These are phyloP conservation scores for Anthonomus grandis DNA, from an alignment of 1,140 invertebrate species.

Conservation along the genomic window DNA sequence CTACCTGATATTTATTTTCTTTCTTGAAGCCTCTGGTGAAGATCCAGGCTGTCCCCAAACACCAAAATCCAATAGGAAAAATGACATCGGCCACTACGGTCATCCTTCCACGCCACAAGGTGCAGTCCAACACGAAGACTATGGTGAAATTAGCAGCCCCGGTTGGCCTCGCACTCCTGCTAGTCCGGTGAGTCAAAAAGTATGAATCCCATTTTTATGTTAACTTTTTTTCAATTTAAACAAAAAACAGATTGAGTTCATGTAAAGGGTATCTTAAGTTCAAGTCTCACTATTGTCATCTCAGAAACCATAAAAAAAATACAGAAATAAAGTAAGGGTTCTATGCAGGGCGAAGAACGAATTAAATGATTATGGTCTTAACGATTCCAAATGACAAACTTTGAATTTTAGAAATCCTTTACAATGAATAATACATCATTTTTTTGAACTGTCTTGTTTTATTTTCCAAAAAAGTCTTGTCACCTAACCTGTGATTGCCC, in stretches of 20 bases:
- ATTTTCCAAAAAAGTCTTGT: too few relatives aligned
- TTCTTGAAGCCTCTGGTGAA: conserved; percentile 72
- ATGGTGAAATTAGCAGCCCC: conserved; percentile 81
- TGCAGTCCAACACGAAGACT: conserved; percentile 82
- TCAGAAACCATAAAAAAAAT: too few relatives aligned
- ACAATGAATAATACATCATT: too few relatives aligned
- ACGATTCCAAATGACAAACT: too few relatives aligned
- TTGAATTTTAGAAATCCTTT: too few relatives aligned
- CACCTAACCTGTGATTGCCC: too few relatives aligned
- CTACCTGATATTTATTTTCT: conserved; percentile 2
- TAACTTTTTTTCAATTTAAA: too few relatives aligned
- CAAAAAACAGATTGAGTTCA: neutral
- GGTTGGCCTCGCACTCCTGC: conserved; percentile 85
- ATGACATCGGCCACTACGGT: conserved; percentile 58
- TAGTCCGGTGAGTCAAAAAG: conserved; percentile 65
- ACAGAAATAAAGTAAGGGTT: too few relatives aligned
- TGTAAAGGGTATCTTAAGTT: neutral
- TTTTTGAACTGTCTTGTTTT: too few relatives aligned
- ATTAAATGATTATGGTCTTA: too few relatives aligned
- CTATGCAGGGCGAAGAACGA: too few relatives aligned
- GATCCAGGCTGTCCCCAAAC: conserved; percentile 69
- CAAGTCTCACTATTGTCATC: too few relatives aligned
- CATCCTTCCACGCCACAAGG: conserved; percentile 72
- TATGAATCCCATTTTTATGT: conserved; percentile 18
- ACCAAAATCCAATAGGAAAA: conserved; percentile 71